Evolutionary conservation across 2,113 vertebrate genomes (phyloP).

Genomic region (Chaetops frenatus): DNA sequence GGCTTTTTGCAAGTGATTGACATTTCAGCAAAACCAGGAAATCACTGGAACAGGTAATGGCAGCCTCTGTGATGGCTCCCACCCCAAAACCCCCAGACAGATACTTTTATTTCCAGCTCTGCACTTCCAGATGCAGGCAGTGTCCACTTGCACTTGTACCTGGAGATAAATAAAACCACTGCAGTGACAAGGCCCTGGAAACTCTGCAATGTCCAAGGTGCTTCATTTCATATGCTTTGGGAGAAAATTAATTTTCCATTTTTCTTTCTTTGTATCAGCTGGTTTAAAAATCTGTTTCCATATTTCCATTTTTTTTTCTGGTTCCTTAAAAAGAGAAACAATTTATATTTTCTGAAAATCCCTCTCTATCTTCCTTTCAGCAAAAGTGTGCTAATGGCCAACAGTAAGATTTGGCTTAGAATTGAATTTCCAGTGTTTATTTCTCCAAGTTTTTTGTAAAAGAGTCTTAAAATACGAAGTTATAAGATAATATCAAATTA

Average conservation of each 20-base stretch:
- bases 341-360: not conserved
- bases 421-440: not conserved
- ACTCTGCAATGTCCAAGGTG: not conserved
- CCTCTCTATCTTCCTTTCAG: not conserved
- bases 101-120: not conserved
- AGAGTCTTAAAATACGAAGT: not conserved
- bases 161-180: not conserved
- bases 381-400: not conserved
- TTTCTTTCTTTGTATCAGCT: not conserved
- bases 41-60: not conserved
- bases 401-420: not conserved
- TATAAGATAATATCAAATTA: not conserved
- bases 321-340: not conserved
- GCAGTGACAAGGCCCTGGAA: fast-evolving
- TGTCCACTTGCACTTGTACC: not conserved
- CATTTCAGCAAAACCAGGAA: not conserved
- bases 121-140: too few relatives aligned
- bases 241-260: not conserved
- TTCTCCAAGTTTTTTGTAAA: not conserved
- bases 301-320: not conserved
- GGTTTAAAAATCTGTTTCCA: not conserved
- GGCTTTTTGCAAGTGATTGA: not conserved
- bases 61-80: not conserved
- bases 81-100: not conserved
- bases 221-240: not conserved